Percentiles rank a stretch among this genome's conserved stretches.
Conservation (phyloP, 2,888 invertebrate genomes). For the Isotomurus palustris region DNA sequence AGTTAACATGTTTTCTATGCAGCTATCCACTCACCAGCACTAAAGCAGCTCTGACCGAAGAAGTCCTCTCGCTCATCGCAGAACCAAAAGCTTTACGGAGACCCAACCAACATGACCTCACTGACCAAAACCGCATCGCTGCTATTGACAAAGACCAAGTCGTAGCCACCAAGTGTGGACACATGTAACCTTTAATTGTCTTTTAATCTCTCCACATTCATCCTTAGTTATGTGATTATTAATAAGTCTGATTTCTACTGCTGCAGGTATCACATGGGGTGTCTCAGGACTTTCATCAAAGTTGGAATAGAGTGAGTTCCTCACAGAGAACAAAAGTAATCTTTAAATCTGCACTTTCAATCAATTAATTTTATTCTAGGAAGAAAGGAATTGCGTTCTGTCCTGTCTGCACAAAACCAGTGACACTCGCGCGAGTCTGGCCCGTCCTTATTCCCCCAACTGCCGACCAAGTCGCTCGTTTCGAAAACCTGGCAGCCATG, state of each 20-base stretch:
- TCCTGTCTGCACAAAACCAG: slow-evolving; percentile 27
- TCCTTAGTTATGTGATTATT: too few relatives aligned
- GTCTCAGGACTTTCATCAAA: slow-evolving; percentile 20
- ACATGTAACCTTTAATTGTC: slow-evolving; percentile 12
- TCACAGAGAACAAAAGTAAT: not conserved
- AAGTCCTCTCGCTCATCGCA: not conserved
- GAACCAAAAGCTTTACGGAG: slow-evolving; percentile 4
- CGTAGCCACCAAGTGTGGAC: slow-evolving; percentile 32
- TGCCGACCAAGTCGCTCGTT: slow-evolving; percentile 16
- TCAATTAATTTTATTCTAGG: slow-evolving; percentile 10
- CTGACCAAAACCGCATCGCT: not conserved
- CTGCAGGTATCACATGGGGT: slow-evolving; percentile 24
- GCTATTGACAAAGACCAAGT: slow-evolving; percentile 18
- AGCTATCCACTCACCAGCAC: slow-evolving; percentile 3
- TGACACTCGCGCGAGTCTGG: slow-evolving; percentile 23
- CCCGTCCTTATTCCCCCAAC: slow-evolving; percentile 28
- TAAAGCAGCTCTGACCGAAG: not conserved
- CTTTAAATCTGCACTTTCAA: not conserved
- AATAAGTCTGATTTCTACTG: not conserved
- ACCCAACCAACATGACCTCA: not conserved
- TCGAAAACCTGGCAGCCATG: slow-evolving; percentile 13
- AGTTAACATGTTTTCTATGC: slow-evolving; percentile 2
- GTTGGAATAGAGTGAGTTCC: slow-evolving; percentile 15
- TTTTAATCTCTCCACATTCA: not conserved
- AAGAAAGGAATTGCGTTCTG: slow-evolving; percentile 19